phyloP scores from a whole-genome alignment of 2,113 vertebrate genomes.

The Malurus alboscapulatus region DNA sequence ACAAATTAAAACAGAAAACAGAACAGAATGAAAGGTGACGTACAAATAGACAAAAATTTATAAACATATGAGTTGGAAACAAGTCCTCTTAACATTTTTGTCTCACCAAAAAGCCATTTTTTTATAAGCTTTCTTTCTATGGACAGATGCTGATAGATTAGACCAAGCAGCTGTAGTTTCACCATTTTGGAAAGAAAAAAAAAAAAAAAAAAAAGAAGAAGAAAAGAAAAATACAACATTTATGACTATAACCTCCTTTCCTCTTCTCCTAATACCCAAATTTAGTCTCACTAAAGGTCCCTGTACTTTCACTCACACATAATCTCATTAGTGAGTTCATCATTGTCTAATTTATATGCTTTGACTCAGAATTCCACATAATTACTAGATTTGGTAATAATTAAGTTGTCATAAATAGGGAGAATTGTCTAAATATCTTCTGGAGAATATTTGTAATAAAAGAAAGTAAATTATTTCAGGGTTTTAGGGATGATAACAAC shows the following conservation, averaged over 20 bases:
- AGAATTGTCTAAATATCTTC: background rate
- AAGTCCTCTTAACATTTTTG: background rate
- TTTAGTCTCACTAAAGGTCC: background rate
- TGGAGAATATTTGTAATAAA: background rate
- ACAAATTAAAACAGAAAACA: background rate
- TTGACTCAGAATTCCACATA: background rate
- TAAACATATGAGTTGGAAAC: background rate
- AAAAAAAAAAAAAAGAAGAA: background rate
- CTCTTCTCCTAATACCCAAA: background rate
- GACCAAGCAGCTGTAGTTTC: background rate
- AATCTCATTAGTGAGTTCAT: background rate
- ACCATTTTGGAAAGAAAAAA: background rate
- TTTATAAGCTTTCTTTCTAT: background rate
- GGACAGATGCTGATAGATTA: background rate
- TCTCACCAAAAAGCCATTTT: background rate
- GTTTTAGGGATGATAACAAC: background rate
- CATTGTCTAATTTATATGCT: background rate
- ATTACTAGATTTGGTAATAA: background rate
- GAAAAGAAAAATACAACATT: rapidly evolving
- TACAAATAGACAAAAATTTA: background rate
- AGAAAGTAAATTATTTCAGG: background rate
- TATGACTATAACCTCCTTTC: background rate
- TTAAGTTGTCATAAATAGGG: background rate
- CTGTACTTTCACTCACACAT: background rate
- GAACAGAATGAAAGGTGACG: background rate